phyloP scores from a whole-genome alignment of 2,888 invertebrate genomes.

The Amorpha juglandis region DNA sequence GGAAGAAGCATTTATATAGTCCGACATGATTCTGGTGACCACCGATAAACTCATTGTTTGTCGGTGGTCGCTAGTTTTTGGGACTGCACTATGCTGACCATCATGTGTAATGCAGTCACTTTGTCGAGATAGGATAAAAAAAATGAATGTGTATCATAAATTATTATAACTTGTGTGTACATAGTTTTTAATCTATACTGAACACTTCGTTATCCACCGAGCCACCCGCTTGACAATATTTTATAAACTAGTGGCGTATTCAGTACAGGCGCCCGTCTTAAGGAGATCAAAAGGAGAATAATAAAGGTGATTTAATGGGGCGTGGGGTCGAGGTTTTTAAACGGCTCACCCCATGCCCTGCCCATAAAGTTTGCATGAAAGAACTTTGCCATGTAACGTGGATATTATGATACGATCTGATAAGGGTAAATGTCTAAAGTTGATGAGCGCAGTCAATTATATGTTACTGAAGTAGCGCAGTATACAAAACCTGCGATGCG shows the following conservation, averaged over 20 bases:
- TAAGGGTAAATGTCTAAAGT: not conserved
- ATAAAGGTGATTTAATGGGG: conserved; percentile 54
- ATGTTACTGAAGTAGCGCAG: too few relatives aligned
- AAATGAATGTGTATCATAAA: too few relatives aligned
- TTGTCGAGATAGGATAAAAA: too few relatives aligned
- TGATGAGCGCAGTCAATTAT: too few relatives aligned
- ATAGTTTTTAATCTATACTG: not conserved
- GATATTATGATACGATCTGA: not conserved
- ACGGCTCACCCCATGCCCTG: not conserved
- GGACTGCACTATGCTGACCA: too few relatives aligned
- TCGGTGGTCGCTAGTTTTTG: too few relatives aligned
- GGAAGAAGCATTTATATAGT: too few relatives aligned
- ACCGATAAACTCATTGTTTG: too few relatives aligned
- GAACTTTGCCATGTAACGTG: not conserved
- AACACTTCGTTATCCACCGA: not conserved
- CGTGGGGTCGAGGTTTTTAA: conserved; percentile 36
- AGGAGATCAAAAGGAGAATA: conserved; percentile 38
- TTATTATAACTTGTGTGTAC: too few relatives aligned
- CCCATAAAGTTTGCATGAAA: conserved; percentile 18
- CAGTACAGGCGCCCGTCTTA: conserved; percentile 24
- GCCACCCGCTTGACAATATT: not conserved
- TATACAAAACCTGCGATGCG: too few relatives aligned
- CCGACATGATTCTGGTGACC: too few relatives aligned
- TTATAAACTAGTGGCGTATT: conserved; percentile 26
- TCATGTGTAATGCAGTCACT: too few relatives aligned